Evolutionary conservation across 2,888 invertebrate genomes (phyloP).

Genomic region (Griposia aprilina): DNA sequence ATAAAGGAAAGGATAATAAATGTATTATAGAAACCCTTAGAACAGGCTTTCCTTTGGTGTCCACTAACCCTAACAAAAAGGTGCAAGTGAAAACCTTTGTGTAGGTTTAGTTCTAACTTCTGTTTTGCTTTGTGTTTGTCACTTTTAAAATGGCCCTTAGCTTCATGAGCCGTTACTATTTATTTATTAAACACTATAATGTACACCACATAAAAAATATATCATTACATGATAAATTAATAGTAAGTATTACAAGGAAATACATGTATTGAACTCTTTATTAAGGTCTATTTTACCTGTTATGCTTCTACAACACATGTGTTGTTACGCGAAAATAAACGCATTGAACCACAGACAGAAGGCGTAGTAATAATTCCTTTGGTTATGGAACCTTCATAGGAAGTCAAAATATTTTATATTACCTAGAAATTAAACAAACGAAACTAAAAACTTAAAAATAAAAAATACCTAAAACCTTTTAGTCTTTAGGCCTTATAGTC

Average conservation of each 20-base stretch:
- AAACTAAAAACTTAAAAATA: too few species aligned
- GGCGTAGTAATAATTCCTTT: background rate
- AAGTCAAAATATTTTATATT: background rate
- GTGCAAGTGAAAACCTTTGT: background rate
- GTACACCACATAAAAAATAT: background rate
- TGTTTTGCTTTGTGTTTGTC: background rate
- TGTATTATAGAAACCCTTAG: too few species aligned
- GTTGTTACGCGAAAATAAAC: background rate
- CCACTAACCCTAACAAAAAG: too few species aligned
- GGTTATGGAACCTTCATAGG: too few species aligned
- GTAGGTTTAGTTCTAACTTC: too few species aligned
- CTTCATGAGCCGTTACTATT: background rate
- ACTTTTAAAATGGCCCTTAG: background rate
- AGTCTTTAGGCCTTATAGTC: too few species aligned
- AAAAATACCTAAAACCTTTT: too few species aligned
- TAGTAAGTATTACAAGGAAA: slow-evolving; percentile 15
- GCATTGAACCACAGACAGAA: background rate
- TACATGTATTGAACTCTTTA: background rate
- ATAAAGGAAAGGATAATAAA: too few species aligned
- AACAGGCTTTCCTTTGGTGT: too few species aligned
- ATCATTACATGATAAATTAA: background rate
- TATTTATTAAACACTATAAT: background rate
- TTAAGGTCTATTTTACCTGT: slow-evolving; percentile 5
- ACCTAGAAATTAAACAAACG: background rate
- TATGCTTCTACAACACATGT: background rate